Evolutionary conservation across 2,797 vertebrate species (phyloP), one percentile per base, ranked within the genome.

Genomic region (Oreonectes daqikongensis): DNA sequence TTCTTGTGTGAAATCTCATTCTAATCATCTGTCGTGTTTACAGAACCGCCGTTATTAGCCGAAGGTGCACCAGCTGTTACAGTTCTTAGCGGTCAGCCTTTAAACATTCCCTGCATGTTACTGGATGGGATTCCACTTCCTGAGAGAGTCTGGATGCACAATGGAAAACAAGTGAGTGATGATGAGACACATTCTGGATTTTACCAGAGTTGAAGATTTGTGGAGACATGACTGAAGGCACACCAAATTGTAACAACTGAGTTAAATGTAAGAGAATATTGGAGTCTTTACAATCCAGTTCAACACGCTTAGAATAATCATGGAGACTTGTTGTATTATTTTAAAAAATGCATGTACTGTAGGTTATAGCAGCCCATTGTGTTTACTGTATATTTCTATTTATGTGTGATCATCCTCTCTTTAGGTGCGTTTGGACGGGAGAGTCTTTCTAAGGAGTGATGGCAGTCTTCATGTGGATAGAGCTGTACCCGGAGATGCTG

Each of bases 81-180:
- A 2, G 91, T 85, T 0, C 86, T 94, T 28, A 83, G 87, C 15
- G 93, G 95, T 46, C 94, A 95, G 76, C 91, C 95, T 0, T 86
- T 95, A 53, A 94, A 90, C 0, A 88, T 99, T 83, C 92, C 96
- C 7, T 99, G 97, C 0, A 87, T 95, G 86, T 35, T 97, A 76
- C 82, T 96, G 89, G 92, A 94, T 0, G 95, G 96, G 57, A 91
- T 89, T 72, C 96, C 96, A 0, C 89, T 94, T 61, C 95, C 96
- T 0, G 91, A 93, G 7, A 92, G 95, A 73, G 91, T 76, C 83
- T 99, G 97, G 97, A 89, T 93, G 48, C 92, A 89, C 81, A 92
- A 94, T 0, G 93, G 93, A 77, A 89, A 83, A 72, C 88, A 75
- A 8, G 97, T 99, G 91, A 94, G 95, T 64, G 22, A 17, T 64